phyloP scores from a whole-genome alignment of 2,797 vertebrate genomes.

The Microcaecilia unicolor region DNA sequence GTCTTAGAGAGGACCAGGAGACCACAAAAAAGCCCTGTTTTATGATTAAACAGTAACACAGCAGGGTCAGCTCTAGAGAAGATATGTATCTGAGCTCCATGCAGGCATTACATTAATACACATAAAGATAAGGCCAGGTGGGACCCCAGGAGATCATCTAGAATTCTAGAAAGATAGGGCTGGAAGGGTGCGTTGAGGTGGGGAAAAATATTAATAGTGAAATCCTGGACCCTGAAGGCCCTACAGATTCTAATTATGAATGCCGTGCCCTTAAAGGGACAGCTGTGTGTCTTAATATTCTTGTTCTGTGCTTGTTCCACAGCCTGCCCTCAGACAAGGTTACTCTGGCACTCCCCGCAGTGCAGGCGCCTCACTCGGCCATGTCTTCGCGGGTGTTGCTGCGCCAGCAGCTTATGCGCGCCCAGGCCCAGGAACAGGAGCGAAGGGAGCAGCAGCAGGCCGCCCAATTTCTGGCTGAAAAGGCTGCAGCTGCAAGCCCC shows the following conservation, averaged over 20 bases:
- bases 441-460: conserved; percentile 72
- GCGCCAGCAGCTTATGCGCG: conserved; percentile 84
- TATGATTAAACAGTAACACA: too few relatives aligned
- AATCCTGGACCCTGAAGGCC: not conserved
- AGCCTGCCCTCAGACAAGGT: not conserved
- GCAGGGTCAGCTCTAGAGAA: too few relatives aligned
- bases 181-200: not conserved
- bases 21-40: too few relatives aligned
- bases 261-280: not conserved
- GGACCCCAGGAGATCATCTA: too few relatives aligned
- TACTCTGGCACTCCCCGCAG: conserved; percentile 13
- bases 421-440: conserved; percentile 85
- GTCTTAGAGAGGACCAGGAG: too few relatives aligned
- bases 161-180: not conserved
- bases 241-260: not conserved
- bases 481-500: conserved; percentile 33
- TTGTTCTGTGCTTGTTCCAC: not conserved
- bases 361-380: conserved; percentile 28
- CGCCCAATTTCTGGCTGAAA: conserved; percentile 50
- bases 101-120: too few relatives aligned
- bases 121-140: too few relatives aligned
- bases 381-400: conserved; percentile 78
- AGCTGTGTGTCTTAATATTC: too few relatives aligned
- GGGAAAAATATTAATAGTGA: too few relatives aligned
- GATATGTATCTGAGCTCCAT: too few relatives aligned